These are phyloP conservation scores for Chironomus tentans DNA, from an alignment of 2,888 invertebrate genomes.

Conservation along the genomic window DNA sequence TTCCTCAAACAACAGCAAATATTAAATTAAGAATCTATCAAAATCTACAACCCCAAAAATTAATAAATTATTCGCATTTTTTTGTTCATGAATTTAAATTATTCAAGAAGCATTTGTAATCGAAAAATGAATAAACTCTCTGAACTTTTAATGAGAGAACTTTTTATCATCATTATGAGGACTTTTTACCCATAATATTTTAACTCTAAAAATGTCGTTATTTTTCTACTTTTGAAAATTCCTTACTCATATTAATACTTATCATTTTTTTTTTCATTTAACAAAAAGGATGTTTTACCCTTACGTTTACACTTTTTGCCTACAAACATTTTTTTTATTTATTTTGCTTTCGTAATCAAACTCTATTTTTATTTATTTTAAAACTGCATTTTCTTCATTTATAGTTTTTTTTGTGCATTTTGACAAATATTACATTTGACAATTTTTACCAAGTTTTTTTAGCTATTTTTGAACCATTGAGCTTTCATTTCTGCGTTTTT, in stretches of 20 bases:
- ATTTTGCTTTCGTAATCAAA: conserved; percentile 3
- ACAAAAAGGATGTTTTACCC: not conserved
- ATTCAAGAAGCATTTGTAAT: too few species aligned
- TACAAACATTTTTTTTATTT: not conserved
- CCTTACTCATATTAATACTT: not conserved
- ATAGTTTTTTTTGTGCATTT: not conserved
- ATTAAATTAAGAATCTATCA: too few species aligned
- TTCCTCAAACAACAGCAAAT: too few species aligned
- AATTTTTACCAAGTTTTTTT: not conserved
- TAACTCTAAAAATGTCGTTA: too few species aligned
- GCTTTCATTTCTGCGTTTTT: not conserved
- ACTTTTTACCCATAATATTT: too few species aligned
- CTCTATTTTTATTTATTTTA: not conserved
- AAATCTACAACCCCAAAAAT: too few species aligned
- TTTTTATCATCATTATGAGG: not conserved
- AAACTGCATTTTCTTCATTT: not conserved
- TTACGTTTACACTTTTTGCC: not conserved
- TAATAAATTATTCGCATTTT: too few species aligned
- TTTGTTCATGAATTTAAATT: too few species aligned
- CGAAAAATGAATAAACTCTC: not conserved
- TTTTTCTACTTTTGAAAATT: not conserved
- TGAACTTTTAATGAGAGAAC: not conserved
- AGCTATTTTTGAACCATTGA: not conserved
- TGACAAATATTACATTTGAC: conserved; percentile 2
- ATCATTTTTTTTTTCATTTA: not conserved